A percentile compares a stretch with the other conserved stretches of the same genome.
These are phyloP conservation scores for Brevipalpus yothersi DNA, from an alignment of 1,140 invertebrate genomes.

Conservation along the genomic window DNA sequence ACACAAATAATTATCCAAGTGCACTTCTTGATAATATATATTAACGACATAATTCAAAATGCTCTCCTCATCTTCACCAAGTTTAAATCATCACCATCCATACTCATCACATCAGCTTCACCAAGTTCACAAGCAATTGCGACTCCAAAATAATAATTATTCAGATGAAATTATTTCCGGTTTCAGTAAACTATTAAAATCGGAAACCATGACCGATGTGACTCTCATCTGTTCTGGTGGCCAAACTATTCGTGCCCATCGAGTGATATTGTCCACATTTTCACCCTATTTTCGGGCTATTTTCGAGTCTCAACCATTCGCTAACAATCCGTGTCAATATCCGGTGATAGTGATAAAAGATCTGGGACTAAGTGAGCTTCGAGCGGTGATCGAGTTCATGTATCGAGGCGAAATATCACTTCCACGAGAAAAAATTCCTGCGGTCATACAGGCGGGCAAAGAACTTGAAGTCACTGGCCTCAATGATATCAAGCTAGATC, in stretches of 20 bases:
- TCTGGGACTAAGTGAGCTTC: constrained; percentile 28
- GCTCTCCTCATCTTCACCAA: neutral
- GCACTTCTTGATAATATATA: no score
- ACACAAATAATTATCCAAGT: no score
- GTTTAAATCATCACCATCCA: neutral
- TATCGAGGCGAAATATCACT: constrained; percentile 31
- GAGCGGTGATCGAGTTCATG: constrained; percentile 31
- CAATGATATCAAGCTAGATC: neutral
- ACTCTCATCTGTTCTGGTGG: constrained; percentile 1
- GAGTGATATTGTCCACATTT: constrained; percentile 6
- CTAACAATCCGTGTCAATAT: constrained; percentile 12
- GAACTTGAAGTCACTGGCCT: constrained; percentile 1
- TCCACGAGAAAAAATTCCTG: constrained; percentile 1
- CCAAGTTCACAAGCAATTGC: neutral
- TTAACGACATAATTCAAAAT: no score
- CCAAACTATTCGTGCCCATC: constrained; percentile 7
- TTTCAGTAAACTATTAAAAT: neutral
- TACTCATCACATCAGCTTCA: neutral
- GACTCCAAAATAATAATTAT: neutral
- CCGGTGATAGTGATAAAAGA: constrained; percentile 29
- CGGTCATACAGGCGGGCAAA: constrained; percentile 2
- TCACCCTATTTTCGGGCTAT: constrained; percentile 8
- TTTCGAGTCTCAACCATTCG: constrained; percentile 5
- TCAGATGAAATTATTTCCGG: neutral
- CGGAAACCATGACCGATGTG: constrained; percentile 1